Percentiles rank a stretch among this genome's conserved stretches.
Conservation (phyloP, 2,888 invertebrate species). For the Crepidodera aurea region DNA sequence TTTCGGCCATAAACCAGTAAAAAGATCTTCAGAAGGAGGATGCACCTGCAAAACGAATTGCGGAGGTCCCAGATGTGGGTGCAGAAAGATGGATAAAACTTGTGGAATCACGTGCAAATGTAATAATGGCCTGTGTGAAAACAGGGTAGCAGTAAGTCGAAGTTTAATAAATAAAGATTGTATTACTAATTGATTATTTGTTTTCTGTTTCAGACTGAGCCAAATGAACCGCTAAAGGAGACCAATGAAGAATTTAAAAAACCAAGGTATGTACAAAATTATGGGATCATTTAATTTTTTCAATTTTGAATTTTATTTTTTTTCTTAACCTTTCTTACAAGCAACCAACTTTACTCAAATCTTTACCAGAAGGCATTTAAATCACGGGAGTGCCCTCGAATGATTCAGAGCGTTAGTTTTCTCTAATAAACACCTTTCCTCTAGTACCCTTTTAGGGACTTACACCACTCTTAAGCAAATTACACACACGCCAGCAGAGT, state of each 20-base stretch:
- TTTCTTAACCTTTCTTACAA: no score
- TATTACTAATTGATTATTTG: slow-evolving; percentile 8
- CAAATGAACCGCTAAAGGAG: background rate
- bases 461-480: no score
- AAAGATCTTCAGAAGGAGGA: slow-evolving; percentile 68
- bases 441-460: no score
- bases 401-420: no score
- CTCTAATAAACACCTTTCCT: no score
- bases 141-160: slow-evolving; percentile 43
- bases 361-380: no score
- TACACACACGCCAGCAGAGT: no score
- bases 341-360: no score
- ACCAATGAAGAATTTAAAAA: slow-evolving; percentile 34
- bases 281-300: no score
- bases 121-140: slow-evolving; percentile 60
- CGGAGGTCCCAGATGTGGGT: slow-evolving; percentile 68
- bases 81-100: slow-evolving; percentile 63
- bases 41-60: slow-evolving; percentile 72
- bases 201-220: background rate
- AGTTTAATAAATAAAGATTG: no score
- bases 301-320: no score
- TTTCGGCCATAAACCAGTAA: slow-evolving; percentile 47
- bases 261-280: slow-evolving; percentile 35
- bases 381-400: no score
- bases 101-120: slow-evolving; percentile 68